phyloP scores from a whole-genome alignment of 2,888 invertebrate species.

The Apotomis betuletana region DNA sequence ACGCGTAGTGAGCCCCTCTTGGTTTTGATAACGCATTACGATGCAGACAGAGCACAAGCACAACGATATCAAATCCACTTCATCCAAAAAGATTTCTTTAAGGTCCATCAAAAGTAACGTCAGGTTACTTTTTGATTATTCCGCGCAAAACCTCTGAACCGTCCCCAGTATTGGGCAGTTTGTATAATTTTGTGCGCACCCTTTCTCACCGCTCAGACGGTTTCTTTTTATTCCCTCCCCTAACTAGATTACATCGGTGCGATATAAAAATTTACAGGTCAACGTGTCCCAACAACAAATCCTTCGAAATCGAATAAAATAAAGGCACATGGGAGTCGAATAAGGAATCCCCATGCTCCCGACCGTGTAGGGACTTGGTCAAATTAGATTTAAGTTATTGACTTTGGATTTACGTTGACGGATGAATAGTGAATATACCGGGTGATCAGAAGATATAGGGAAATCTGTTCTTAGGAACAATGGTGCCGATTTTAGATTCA shows the following conservation, averaged over 20 bases:
- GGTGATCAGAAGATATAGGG: too few species aligned
- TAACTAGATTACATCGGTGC: conserved; percentile 6
- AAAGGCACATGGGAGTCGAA: conserved; percentile 21
- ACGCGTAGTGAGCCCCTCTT: too few species aligned
- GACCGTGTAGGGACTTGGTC: conserved; percentile 20
- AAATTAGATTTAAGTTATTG: conserved; percentile 35
- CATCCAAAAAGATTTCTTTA: background rate
- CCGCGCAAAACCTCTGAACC: conserved; percentile 42
- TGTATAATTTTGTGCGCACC: conserved; percentile 48
- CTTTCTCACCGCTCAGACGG: conserved; percentile 29
- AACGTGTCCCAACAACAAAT: conserved; percentile 10
- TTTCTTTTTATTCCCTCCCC: conserved; percentile 6
- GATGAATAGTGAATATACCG: conserved; percentile 15
- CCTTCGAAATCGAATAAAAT: conserved; percentile 27
- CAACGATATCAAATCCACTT: too few species aligned
- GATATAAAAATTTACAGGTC: conserved; percentile 3
- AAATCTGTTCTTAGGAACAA: too few species aligned
- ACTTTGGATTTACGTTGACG: conserved; percentile 12
- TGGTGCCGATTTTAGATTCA: too few species aligned
- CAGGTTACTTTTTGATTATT: conserved; percentile 44
- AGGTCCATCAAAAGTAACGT: conserved; percentile 27
- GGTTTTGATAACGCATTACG: too few species aligned
- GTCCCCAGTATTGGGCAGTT: conserved; percentile 46
- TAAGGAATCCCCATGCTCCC: conserved; percentile 16
- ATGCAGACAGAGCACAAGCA: too few species aligned